Conservation (phyloP, 2,888 invertebrate species). For the Sinotaia quadrata region DNA sequence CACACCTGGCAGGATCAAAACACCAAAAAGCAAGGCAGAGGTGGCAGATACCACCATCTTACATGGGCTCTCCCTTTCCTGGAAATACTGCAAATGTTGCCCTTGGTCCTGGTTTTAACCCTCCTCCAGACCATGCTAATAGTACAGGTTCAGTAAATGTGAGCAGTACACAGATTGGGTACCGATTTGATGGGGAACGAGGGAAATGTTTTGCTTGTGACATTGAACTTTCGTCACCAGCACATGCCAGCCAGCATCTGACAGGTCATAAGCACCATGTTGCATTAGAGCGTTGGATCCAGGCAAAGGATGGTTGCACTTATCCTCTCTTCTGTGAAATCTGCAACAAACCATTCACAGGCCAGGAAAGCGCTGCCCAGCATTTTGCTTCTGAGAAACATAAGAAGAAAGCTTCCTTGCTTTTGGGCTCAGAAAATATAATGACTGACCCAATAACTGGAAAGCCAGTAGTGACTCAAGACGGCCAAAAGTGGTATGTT, state of each 20-base stretch:
- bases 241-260: conserved; percentile 42
- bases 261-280: conserved; percentile 39
- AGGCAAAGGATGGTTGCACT: conserved; percentile 14
- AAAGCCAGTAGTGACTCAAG: conserved; percentile 13
- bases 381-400: conserved; percentile 56
- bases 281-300: conserved; percentile 26
- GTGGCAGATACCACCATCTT: not conserved
- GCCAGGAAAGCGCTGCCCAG: conserved; percentile 52
- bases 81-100: not conserved
- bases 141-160: not conserved
- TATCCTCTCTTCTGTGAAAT: conserved; percentile 46
- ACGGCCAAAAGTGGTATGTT: conserved; percentile 38
- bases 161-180: conserved; percentile 10
- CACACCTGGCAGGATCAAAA: conserved; percentile 40
- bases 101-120: not conserved
- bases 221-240: conserved; percentile 39
- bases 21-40: conserved; percentile 37
- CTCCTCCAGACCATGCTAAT: not conserved
- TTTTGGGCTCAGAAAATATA: not conserved
- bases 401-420: conserved; percentile 35
- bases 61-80: not conserved
- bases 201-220: conserved; percentile 41
- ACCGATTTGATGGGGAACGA: conserved; percentile 38
- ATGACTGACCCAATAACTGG: conserved; percentile 18
- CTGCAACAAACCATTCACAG: conserved; percentile 51